Conservation (phyloP, 2,888 invertebrate species). For the Palloptera scutellata region DNA sequence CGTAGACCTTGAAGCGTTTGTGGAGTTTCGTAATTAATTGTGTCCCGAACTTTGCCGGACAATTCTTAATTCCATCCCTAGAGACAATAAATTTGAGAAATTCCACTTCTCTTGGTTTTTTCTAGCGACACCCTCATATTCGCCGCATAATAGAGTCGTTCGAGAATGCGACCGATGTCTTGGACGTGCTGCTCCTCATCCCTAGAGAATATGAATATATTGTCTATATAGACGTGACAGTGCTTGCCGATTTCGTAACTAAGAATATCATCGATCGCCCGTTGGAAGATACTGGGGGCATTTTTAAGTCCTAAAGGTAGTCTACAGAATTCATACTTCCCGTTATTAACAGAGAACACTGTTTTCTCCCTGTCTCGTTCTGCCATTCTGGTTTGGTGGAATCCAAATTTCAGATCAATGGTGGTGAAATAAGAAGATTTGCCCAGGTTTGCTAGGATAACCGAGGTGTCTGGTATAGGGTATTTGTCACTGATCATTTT, state of each 20-base stretch:
- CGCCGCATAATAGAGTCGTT: conserved; percentile 8
- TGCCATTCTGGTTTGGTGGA: not conserved
- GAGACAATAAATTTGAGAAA: conserved; percentile 26
- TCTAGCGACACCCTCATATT: conserved; percentile 24
- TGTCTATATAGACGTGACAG: conserved; percentile 31
- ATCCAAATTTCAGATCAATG: conserved; percentile 13
- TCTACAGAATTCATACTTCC: conserved; percentile 1
- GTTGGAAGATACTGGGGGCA: not conserved
- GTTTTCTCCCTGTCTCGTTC: not conserved
- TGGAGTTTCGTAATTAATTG: conserved; percentile 6
- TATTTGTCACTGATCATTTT: conserved; percentile 30
- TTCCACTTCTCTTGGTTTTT: conserved; percentile 24
- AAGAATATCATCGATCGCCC: conserved; percentile 30
- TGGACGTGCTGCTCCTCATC: conserved; percentile 19
- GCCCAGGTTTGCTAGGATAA: conserved; percentile 24
- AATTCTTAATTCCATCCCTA: not conserved
- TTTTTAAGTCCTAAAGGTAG: conserved; percentile 5
- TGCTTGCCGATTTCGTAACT: conserved; percentile 27
- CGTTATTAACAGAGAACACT: not conserved
- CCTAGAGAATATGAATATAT: conserved; percentile 31
- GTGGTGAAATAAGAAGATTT: conserved; percentile 26
- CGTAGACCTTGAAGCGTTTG: conserved; percentile 2
- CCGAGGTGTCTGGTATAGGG: conserved; percentile 32
- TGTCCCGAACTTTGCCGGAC: conserved; percentile 12
- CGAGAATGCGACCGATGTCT: conserved; percentile 14